Evolutionary conservation across 2,113 vertebrate species (phyloP), one percentile per base, ranked within the genome.

Genomic region (Phylloscopus whistleri): DNA sequence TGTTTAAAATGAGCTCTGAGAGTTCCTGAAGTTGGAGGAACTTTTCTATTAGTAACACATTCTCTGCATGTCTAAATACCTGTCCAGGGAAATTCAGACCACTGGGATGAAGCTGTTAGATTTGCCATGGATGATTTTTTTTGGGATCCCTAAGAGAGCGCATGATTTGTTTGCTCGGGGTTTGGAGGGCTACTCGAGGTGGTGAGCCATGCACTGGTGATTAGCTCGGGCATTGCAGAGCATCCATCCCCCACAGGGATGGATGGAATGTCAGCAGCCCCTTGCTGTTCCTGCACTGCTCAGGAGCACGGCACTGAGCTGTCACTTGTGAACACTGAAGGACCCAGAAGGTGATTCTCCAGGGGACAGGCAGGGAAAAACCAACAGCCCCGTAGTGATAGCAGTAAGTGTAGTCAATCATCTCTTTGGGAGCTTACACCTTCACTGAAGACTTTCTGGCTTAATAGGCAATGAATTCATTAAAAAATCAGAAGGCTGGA

Each of bases 301-400:
- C 19, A 12, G 72, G 58, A 18, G 37, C 52, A 3, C 0, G 0
- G 9, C 7, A 6, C 53, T 53, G 12, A 5, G 72, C 43, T 33
- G 13, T 31, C 26, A 3, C 37, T 18, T 27, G 31, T 39, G 37
- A 84, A 10, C 1, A 0, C 58, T 46, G 39, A 77, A 51, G 31
- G 6, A 49, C 31, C 35, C 2, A 0, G 44, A 24, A 17, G 16
- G 49, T 37, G 24, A 41, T 70, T 70, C 51, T 48, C 26, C 5
- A 11, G 51, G 30, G 19, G 10, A 12, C 16, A 46, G 60, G 28
- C 11, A 53, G 31, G 2, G 8, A 48, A 49, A 85, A 39, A 2
- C 22, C 13, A n/a, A 13, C 30, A 83, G 28, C 18, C 9, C 52
- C 14, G 6, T 24, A 52, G 43, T 49, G 39, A 15, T 28, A 53